Base-by-base conservation (phyloP, 2,888 invertebrate genomes). In the Phania funesta region DNA sequence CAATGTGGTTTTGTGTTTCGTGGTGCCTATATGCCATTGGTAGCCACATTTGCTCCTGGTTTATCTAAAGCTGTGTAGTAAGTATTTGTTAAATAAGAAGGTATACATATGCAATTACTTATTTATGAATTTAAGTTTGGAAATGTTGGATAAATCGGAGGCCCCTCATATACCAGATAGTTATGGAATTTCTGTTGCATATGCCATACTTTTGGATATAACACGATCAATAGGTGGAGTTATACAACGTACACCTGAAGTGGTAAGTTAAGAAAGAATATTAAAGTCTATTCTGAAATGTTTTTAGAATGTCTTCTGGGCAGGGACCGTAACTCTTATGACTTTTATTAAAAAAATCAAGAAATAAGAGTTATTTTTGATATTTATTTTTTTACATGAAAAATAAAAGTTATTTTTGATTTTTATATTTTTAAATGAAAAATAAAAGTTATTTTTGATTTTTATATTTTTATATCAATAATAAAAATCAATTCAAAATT, bases 141-240 rank as follows among this genome's bases (percentile, higher is more conserved):
- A 99, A 90, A 96, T 98, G 95, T 90, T 99, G 86, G 99, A 99
- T 88, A 97, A 98, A 89, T 93, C 95, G 18, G 99, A 99, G 87
- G 97, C 99, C 7, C 98, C 98, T 0, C 91, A 93, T 11, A 96
- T 99, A 85, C 97, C 97, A n/a, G 98, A 99, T 84, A 99, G 99
- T 0, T 99, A 99, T 91, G 98, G 98, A 4, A 96, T 99, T 80
- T 98, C 99, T 0, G 94, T 99, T 46, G 98, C 98, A 0, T 99
- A 98, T 91, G 96, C 97, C 4, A 97, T 98, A 89, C 93, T 99
- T 50, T 92, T 98, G 89, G 99, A 99, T 90, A 95, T 97, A 84
- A 96, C 98, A 65, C 93, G 97, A 7, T 98, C 96, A 8, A 94
- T 96, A 85, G 95, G 95, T 41, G 93, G 95, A 86, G 95, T 94